Base-by-base conservation (phyloP, 2,888 invertebrate species). In the Mechanitis mazaeus region DNA sequence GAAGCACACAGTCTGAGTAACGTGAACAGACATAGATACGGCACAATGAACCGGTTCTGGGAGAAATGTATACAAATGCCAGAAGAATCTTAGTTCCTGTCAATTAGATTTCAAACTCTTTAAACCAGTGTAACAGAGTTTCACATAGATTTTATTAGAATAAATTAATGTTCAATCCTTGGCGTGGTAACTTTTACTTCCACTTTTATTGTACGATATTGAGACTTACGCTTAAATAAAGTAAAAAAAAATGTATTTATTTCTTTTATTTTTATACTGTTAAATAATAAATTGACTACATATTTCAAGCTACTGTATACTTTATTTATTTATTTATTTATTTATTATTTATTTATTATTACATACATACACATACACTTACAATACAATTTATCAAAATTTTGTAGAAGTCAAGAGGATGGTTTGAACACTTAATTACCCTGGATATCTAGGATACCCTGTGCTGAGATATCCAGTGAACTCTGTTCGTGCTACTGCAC, bases 11-110 rank as follows among this genome's bases (percentile, higher is more conserved):
- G 92, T 45, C 85, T 97, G 70, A 75, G 77, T 0, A 92, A 93
- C 12, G 94, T 95, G 1, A 88, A 91, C 64, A 90, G 91, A n/a
- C 97, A 97, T 83, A 89, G 97, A 3, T 97, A 96, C 83, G 93
- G 93, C 73, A 94, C 95, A 0, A 94, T 97, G 91, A 95, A 96
- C 74, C 91, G 92, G 65, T 97, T 95, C 79, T 95, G 94, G 92
- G 81, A 79, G 45, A 87, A 91, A 54, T 94, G 94, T 69, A 72
- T 74, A 46, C 58, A 64, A 35, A 69, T 74, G 61, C 73, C 74
- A 9, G 54, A 54, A 31, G 69, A 59, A 60, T 47, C 54, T 33
- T 59, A 64, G 56, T 56, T 59, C 60, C 33, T 56, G 31, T 50
- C 45, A 55, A 46, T n/a, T 31, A 46, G 31, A 33, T 55, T 46